These are phyloP conservation scores for Dissostichus mawsoni DNA, from an alignment of 2,113 vertebrate genomes.

Conservation along the genomic window DNA sequence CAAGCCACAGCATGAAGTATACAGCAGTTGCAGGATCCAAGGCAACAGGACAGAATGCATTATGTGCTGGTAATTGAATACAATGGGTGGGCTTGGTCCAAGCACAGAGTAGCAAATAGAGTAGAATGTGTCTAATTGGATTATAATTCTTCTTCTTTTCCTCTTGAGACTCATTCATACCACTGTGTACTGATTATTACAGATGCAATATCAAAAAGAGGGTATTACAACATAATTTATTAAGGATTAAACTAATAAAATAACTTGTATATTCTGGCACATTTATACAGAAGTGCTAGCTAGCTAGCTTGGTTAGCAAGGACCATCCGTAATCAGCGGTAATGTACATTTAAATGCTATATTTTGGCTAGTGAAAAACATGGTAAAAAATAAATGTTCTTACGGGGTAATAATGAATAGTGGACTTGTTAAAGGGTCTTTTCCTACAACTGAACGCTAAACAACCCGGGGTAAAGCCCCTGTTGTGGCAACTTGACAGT, in stretches of 20 bases:
- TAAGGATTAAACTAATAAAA: neutral
- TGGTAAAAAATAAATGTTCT: no score
- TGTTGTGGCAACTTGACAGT: no score
- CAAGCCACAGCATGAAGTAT: neutral
- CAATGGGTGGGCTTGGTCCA: neutral
- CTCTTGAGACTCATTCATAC: neutral
- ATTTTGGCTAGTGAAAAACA: no score
- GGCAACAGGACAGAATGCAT: no score
- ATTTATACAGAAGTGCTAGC: neutral
- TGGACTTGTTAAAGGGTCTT: no score
- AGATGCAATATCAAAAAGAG: neutral
- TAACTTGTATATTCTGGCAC: neutral
- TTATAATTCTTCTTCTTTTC: neutral
- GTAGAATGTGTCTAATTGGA: neutral
- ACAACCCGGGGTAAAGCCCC: no score
- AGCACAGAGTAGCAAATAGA: neutral
- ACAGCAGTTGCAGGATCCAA: neutral
- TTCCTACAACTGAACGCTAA: no score
- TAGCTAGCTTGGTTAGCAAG: no score
- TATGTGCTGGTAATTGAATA: neutral
- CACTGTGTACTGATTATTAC: neutral
- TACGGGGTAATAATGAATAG: no score
- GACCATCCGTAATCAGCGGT: no score
- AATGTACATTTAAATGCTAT: no score
- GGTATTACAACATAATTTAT: neutral